Base-by-base conservation (phyloP, 2,113 vertebrate genomes). In the Cyanoramphus novaezelandiae region DNA sequence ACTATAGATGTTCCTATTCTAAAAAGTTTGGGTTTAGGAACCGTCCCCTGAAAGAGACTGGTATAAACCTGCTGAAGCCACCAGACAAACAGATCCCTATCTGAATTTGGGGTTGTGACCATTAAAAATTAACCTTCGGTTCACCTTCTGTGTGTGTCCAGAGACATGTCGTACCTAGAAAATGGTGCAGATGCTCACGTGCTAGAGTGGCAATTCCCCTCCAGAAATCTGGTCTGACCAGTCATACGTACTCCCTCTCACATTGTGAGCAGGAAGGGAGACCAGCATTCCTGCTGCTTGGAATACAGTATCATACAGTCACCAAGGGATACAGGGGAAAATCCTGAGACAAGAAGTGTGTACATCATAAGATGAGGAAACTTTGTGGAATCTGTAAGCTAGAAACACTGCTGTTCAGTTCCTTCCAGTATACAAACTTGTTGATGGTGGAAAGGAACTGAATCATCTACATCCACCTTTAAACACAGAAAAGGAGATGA, bases 161-260 rank as follows among this genome's bases (percentile, higher is more conserved):
- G 33, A 91, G 81, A 50, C 72, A n/a, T 20, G 77, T 86, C 5
- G 4, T 55, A 53, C 83, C 80, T 47, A 78, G 60, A 92, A 35
- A 35, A 17, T 70, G 41, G 46, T 59, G 72, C 28, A 65, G 49
- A 17, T 80, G 49, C 60, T 82, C 76, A 82, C 6, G 4, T 63
- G 33, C 46, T 86, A 67, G 49, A 81, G 68, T 59, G 21, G 69
- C 39, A 93, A 64, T 82, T 78, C 83, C 43, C 29, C 43, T 91
- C 69, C 81, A 92, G 89, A 89, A 93, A 95, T 95, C 89, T 81
- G 31, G 92, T 81, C 94, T 35, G 69, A 92, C 95, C 80, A 82
- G 95, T 84, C 43, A 80, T 75, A 53, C 63, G 82, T 55, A 82
- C 44, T 46, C 86, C 60, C 20, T 93, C 50, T 43, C 50, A 55